Percentiles rank a stretch among this genome's conserved stretches.
Evolutionary conservation across 2,888 invertebrate species (phyloP).

Genomic region (Drosophila austrosaltans): DNA sequence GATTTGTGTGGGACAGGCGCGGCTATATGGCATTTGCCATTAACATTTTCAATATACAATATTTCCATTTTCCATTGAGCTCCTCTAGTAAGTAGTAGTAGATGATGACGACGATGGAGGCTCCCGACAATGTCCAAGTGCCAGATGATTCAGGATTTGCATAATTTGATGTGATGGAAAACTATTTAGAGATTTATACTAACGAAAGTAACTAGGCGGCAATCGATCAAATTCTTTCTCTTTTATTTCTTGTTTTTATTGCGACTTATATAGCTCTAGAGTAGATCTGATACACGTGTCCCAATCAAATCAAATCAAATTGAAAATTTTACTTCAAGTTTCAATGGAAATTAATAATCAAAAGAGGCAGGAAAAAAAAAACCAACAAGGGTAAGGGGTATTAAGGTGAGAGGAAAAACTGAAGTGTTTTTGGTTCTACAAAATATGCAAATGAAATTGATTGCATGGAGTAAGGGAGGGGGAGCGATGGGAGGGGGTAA

Average conservation of each 20-base stretch:
- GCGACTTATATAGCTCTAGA: conserved; percentile 4
- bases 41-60: conserved; percentile 39
- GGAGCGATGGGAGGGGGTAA: neutral
- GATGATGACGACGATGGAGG: neutral
- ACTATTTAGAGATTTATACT: neutral
- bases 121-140: conserved; percentile 18
- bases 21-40: conserved; percentile 46
- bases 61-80: conserved; percentile 1
- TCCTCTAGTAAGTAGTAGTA: too few relatives aligned
- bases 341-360: conserved; percentile 6
- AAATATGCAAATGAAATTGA: conserved; percentile 55
- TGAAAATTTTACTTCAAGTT: neutral
- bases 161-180: conserved; percentile 48
- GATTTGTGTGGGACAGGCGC: conserved; percentile 57
- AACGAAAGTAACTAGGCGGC: too few relatives aligned
- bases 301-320: conserved; percentile 47
- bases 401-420: neutral
- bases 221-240: neutral
- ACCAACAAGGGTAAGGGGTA: neutral
- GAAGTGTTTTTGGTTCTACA: neutral
- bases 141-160: conserved; percentile 58
- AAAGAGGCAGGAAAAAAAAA: neutral
- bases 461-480: neutral
- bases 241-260: neutral
- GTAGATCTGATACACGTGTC: conserved; percentile 62